These are phyloP conservation scores for Lasioglossum malachurum DNA, from an alignment of 2,888 invertebrate genomes.

Conservation along the genomic window DNA sequence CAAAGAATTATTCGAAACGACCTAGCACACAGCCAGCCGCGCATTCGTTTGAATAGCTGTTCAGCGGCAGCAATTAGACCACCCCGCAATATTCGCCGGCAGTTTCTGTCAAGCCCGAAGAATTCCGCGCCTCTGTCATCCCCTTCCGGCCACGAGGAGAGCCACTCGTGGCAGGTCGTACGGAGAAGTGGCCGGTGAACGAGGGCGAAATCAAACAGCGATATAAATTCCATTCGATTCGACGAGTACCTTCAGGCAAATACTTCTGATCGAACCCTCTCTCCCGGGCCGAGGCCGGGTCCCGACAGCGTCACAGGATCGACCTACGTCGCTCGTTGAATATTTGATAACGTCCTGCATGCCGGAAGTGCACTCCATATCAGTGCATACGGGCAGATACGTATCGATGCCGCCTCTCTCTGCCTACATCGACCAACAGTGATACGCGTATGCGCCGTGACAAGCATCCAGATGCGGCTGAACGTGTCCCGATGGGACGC, in stretches of 20 bases:
- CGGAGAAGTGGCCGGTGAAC: slow-evolving; percentile 26
- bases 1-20: not conserved
- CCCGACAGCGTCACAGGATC: slow-evolving; percentile 44
- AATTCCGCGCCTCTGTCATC: slow-evolving; percentile 5
- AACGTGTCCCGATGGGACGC: slow-evolving; percentile 28
- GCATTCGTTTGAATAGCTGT: not conserved
- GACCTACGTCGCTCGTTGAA: slow-evolving; percentile 59
- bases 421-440: slow-evolving; percentile 54
- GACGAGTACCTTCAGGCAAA: slow-evolving; percentile 50
- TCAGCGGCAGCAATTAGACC: not conserved
- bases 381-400: slow-evolving; percentile 61
- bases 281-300: not conserved
- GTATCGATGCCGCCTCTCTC: slow-evolving; percentile 56
- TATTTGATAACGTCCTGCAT: slow-evolving; percentile 73
- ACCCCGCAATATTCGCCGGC: not conserved
- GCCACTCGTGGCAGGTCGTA: slow-evolving; percentile 12
- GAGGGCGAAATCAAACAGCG: slow-evolving; percentile 55
- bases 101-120: slow-evolving; percentile 7
- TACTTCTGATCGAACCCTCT: slow-evolving; percentile 46
- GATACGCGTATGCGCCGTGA: slow-evolving; percentile 62
- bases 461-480: slow-evolving; percentile 55
- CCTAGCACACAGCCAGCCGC: not conserved
- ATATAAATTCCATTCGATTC: slow-evolving; percentile 52
- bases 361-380: slow-evolving; percentile 71
- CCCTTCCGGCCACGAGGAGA: slow-evolving; percentile 1